Evolutionary conservation across 2,113 vertebrate genomes (phyloP).

Genomic region (Paramormyrops kingsleyae): DNA sequence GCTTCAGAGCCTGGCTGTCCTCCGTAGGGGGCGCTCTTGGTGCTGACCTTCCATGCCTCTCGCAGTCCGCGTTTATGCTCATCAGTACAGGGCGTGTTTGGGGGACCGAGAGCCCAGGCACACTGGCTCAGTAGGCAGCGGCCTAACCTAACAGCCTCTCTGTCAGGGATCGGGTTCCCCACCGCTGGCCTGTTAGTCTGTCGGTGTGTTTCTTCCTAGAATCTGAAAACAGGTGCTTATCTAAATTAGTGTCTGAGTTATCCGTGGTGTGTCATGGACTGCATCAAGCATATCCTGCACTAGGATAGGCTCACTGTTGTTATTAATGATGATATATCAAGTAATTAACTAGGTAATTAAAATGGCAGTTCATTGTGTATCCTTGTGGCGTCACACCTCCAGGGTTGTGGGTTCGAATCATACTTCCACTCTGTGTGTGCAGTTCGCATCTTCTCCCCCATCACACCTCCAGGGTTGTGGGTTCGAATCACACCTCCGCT

Average conservation of each 20-base stretch:
- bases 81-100: background rate
- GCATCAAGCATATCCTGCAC: background rate
- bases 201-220: background rate
- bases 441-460: background rate
- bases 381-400: background rate
- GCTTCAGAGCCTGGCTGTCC: background rate
- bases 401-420: background rate
- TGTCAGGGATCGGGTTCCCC: background rate
- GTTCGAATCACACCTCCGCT: too few relatives aligned
- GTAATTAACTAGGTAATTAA: background rate
- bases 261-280: background rate
- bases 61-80: background rate
- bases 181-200: background rate
- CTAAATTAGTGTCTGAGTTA: background rate
- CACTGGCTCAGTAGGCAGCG: background rate
- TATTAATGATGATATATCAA: background rate
- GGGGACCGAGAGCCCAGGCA: background rate
- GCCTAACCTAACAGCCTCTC: background rate
- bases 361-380: background rate
- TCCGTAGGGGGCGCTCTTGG: background rate
- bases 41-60: background rate
- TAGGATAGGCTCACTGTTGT: background rate
- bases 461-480: too few relatives aligned
- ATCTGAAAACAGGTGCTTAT: background rate
- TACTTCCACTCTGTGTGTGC: background rate